Conservation (phyloP, 35 echinoderm and acorn worm species). For the Stichopus chloronotus region DNA sequence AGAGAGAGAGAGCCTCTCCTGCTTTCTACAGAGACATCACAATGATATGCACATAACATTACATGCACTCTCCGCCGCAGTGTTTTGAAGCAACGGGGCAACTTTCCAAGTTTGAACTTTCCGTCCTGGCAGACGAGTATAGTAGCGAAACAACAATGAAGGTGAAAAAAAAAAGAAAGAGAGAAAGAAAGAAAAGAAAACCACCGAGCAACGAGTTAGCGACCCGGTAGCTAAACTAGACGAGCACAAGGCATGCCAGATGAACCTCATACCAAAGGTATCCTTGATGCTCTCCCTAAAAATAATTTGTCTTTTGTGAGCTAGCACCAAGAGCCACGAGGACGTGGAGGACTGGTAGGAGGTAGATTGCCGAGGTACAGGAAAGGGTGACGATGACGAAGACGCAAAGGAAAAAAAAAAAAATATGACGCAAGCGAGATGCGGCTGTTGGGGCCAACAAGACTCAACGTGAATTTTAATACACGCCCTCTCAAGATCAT, state of each 20-base stretch:
- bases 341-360: neutral
- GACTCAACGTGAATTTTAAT: neutral
- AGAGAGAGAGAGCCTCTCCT: conserved; percentile 13
- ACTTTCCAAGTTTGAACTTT: conserved; percentile 50
- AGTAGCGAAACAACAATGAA: neutral
- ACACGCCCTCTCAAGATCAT: too few species aligned
- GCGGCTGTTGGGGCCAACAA: neutral
- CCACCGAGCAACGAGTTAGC: too few species aligned
- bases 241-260: too few species aligned
- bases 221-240: too few species aligned
- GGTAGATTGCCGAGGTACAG: neutral
- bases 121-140: neutral
- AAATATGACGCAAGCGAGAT: too few species aligned
- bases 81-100: neutral
- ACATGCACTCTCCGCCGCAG: conserved; percentile 19
- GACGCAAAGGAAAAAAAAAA: too few species aligned
- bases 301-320: neutral
- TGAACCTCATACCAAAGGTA: neutral
- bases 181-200: too few species aligned
- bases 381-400: neutral
- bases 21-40: neutral
- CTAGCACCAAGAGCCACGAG: too few species aligned
- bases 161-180: too few species aligned
- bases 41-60: conserved; percentile 58
- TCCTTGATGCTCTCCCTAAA: neutral